Base-by-base conservation (phyloP, 2,113 vertebrate genomes). In the Marmota flaviventris region DNA sequence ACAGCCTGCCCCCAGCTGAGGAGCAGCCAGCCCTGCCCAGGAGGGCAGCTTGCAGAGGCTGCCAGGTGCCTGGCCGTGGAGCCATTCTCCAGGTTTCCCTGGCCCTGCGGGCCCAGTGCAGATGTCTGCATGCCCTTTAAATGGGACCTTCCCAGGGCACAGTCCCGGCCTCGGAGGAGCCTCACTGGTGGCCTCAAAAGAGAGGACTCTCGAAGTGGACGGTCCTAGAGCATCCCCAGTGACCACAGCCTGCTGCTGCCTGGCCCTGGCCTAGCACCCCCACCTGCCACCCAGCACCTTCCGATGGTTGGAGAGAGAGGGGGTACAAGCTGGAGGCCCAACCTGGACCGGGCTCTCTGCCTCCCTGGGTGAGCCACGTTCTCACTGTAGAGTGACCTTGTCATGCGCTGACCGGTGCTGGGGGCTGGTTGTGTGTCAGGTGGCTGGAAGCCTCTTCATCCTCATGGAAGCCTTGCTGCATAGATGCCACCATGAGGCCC, bases 401-500 rank as follows among this genome's bases (percentile, higher is more conserved):
- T 8, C 56, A 6, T 58, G 56, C 2, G 20, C 56, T 58, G 56
- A 58, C 56, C 20, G 20, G 5, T 22, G 20, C 1, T 32, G 3
- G 78, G 76, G 8, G 17, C 63, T 12, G 16, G 58, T 34, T 5
- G 0, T 34, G 51, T 16, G 2, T 12, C 20, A 1, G 12, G 20
- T 17, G 11, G 32, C 45, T 29, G 18, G 58, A 92, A 20, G 20
- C 14, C 32, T 20, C 1, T 39, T 6, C 2, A 5, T 27, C 61
- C 48, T 48, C 67, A 10, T 0, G 1, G 20, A 0, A 1, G 37
- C 39, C 11, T 1, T 29, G 37, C 82, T 1, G 0, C 10, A 0
- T 3, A 8, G 75, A 53, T 0, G 20, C n/a, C 1, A 14, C 34
- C 53, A 0, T 3, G 3, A 34, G 45, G 34, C 65, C 34, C 65